phyloP scores from a whole-genome alignment of 2,888 invertebrate species.

The Dryobota labecula region DNA sequence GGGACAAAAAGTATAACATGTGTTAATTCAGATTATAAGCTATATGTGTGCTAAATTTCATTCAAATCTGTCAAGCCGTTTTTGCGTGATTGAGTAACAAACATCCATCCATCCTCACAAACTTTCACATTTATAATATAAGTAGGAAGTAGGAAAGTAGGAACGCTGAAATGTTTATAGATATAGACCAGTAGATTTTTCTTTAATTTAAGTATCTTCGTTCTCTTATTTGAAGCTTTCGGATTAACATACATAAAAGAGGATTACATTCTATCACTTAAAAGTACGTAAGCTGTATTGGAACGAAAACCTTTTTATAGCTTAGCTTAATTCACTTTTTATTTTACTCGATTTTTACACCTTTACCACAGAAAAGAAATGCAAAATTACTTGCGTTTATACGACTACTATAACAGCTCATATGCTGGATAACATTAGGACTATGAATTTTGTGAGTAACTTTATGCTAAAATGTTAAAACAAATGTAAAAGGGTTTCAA shows the following conservation, averaged over 20 bases:
- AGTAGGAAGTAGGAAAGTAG: no score
- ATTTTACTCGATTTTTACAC: conserved; percentile 25
- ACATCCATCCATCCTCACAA: no score
- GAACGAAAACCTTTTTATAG: conserved; percentile 38
- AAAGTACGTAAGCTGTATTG: conserved; percentile 38
- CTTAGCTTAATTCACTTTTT: conserved; percentile 40
- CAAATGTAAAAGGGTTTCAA: conserved; percentile 53
- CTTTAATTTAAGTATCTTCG: neutral
- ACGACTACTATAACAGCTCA: conserved; percentile 16
- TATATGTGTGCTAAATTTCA: no score
- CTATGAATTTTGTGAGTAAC: conserved; percentile 30
- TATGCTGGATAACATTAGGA: conserved; percentile 24
- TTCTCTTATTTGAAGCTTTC: conserved; percentile 5
- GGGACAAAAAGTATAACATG: no score
- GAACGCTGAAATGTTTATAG: conserved; percentile 5
- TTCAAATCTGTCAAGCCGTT: no score
- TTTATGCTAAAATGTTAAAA: conserved; percentile 47
- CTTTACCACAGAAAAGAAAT: conserved; percentile 16
- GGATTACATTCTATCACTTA: conserved; percentile 40
- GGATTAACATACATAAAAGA: conserved; percentile 23
- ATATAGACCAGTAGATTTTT: neutral
- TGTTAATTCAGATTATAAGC: no score
- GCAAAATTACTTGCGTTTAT: conserved; percentile 25
- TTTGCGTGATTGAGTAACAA: no score
- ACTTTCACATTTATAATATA: no score